Percentiles rank a stretch among this genome's conserved stretches.
Conservation (phyloP, 2,888 invertebrate species). For the Acrobasis repandana region DNA sequence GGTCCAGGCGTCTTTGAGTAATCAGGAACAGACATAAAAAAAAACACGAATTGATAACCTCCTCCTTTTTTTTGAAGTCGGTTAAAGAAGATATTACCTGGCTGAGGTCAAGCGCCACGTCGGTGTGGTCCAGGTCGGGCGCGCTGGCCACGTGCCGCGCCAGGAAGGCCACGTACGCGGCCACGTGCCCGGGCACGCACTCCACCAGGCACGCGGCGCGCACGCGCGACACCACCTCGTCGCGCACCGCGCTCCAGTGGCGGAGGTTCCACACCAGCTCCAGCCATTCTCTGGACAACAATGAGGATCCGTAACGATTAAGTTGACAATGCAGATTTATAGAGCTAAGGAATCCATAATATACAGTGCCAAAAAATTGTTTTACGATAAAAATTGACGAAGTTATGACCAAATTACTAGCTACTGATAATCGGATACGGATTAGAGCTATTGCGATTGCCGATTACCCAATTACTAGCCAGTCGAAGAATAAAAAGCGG, state of each 20-base stretch:
- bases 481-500: neutral
- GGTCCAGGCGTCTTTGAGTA: too few relatives aligned
- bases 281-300: slow-evolving; percentile 62
- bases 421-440: too few relatives aligned
- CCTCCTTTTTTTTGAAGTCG: too few relatives aligned
- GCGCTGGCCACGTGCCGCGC: slow-evolving; percentile 85
- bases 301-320: neutral
- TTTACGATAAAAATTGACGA: too few relatives aligned
- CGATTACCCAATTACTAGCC: too few relatives aligned
- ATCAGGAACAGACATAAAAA: too few relatives aligned
- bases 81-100: slow-evolving; percentile 4
- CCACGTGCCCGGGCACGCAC: slow-evolving; percentile 91
- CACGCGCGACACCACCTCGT: slow-evolving; percentile 87
- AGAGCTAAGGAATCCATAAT: too few relatives aligned
- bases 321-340: too few relatives aligned
- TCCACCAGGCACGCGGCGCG: slow-evolving; percentile 95
- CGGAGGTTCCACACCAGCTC: slow-evolving; percentile 86
- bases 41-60: too few relatives aligned
- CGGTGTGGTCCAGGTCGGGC: slow-evolving; percentile 51
- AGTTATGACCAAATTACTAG: too few relatives aligned
- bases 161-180: slow-evolving; percentile 93
- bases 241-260: slow-evolving; percentile 88
- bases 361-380: too few relatives aligned
- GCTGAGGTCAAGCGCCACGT: slow-evolving; percentile 49
- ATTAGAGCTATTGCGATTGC: too few relatives aligned